Evolutionary conservation across 1,140 invertebrate species (phyloP).

Genomic region (Macrobrachium rosenbergii): DNA sequence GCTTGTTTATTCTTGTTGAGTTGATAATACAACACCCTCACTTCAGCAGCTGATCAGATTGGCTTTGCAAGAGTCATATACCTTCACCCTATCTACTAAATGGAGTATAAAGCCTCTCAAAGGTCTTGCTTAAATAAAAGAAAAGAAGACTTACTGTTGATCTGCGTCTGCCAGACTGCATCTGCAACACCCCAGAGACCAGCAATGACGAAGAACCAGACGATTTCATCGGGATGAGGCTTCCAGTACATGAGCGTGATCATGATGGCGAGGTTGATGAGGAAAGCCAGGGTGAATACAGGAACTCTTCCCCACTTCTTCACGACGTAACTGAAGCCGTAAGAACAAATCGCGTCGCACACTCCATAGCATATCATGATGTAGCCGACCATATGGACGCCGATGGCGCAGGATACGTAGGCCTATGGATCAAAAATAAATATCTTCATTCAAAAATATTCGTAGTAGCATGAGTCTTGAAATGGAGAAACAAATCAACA

Average conservation of each 20-base stretch:
- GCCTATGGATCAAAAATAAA: background rate
- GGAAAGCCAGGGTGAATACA: constrained; percentile 30
- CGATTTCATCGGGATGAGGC: constrained; percentile 30
- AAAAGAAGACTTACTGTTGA: constrained; percentile 17
- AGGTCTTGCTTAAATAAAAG: background rate
- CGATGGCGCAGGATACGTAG: constrained; percentile 31
- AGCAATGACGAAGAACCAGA: constrained; percentile 31
- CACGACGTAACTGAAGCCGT: constrained; percentile 43
- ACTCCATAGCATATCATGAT: constrained; percentile 53
- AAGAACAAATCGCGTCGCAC: constrained; percentile 49
- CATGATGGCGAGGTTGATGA: constrained; percentile 45
- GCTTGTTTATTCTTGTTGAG: too few species aligned
- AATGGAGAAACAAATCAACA: background rate
- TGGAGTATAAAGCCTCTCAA: too few species aligned
- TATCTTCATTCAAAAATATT: background rate
- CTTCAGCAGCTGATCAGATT: too few species aligned
- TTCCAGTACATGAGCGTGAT: constrained; percentile 46
- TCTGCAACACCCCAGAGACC: constrained; percentile 48
- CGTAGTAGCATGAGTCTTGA: too few species aligned
- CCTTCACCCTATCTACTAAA: too few species aligned
- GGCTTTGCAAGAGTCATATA: too few species aligned
- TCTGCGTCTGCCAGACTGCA: constrained; percentile 57
- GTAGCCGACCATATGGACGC: constrained; percentile 45
- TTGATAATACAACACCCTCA: too few species aligned
- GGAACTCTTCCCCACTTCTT: constrained; percentile 38